phyloP scores from a whole-genome alignment of 2,113 vertebrate species.

The Oreochromis tanganicae region DNA sequence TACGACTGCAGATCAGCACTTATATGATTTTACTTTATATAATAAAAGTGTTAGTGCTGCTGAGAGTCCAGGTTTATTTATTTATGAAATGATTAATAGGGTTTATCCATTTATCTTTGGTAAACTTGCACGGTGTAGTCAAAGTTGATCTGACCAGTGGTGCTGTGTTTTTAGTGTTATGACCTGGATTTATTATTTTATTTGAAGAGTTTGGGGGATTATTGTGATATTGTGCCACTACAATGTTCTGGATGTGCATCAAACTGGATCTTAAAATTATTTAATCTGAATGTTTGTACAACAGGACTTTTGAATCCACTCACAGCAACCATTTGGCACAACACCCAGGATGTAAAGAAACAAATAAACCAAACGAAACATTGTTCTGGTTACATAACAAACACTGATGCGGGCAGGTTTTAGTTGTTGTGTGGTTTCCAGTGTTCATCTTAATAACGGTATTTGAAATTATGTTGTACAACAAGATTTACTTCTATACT shows the following conservation, averaged over 20 bases:
- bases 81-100: accelerated
- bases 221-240: background rate
- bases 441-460: background rate
- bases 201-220: background rate
- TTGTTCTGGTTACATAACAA: background rate
- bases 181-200: background rate
- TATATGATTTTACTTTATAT: too few species aligned
- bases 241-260: background rate
- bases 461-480: background rate
- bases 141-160: background rate
- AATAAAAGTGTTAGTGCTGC: background rate
- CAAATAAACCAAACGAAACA: background rate
- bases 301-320: background rate
- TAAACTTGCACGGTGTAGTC: background rate
- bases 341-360: background rate
- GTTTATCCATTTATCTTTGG: background rate
- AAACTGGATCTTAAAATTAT: background rate
- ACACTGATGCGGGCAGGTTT: accelerated
- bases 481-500: background rate
- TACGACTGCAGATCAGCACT: background rate
- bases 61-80: background rate
- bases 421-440: background rate
- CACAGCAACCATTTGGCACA: background rate
- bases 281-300: background rate
- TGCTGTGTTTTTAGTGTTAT: background rate